Base-by-base conservation (phyloP, 2,888 invertebrate species). In the Ochropacha duplaris region DNA sequence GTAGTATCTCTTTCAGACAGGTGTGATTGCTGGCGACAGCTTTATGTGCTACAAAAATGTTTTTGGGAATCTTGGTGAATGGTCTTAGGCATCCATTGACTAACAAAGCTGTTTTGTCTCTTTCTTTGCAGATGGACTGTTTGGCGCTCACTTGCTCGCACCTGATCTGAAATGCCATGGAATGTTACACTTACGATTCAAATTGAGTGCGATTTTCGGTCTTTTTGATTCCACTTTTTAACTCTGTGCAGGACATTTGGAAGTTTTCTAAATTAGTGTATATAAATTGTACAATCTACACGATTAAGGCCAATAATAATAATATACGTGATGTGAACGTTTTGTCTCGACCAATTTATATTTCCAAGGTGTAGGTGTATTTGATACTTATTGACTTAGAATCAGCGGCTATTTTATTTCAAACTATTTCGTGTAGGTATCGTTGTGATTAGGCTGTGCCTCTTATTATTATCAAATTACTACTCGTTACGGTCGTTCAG, bases 71-170 rank as follows among this genome's bases (percentile, higher is more conserved):
- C 31, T 75, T 71, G 89, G 92, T 90, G 84, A 82, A 83, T 76
- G 87, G 85, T 79, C 68, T 69, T 70, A 69, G 71, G 72, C 74
- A 70, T 79, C 68, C 67, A 65, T 78, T 75, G 62, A 87, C 80
- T 90, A 88, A 89, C 85, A 78, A 76, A 71, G 61, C 71, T 80
- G 76, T 86, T 84, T 78, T 88, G 83, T 92, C 88, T 92, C 90
- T 91, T 71, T 91, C 87, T 88, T 92, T 92, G 60, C 92, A 92
- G 92, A 88, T 91, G 78, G 79, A 72, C 72, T 72, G 75, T 64
- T 69, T 61, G 57, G 71, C 61, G 77, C 76, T 68, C 72, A 82
- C 82, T 79, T 80, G 71, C 79, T 84, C 77, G 54, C 65, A 59
- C 72, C 61, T 69, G 61, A 57, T 69, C 66, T 61, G 68, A 65